These are phyloP conservation scores for Ptychoptera albimana DNA, from an alignment of 2,888 invertebrate genomes.

Conservation along the genomic window DNA sequence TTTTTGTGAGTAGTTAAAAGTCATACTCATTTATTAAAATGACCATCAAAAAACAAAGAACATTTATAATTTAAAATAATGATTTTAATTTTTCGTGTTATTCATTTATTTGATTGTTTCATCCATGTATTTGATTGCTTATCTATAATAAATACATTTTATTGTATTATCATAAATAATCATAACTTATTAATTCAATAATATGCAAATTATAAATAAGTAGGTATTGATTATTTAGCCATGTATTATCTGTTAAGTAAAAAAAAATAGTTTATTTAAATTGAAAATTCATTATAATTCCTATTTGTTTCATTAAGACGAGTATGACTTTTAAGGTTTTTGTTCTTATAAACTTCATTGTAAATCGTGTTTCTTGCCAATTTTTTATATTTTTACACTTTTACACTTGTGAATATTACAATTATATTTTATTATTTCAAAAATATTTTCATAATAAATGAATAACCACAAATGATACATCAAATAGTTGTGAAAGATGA, in stretches of 20 bases:
- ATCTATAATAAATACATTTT: too few species aligned
- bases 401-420: background rate
- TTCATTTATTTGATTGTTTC: background rate
- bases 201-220: too few species aligned
- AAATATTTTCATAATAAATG: too few species aligned
- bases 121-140: background rate
- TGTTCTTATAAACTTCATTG: background rate
- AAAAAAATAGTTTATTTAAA: too few species aligned
- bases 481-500: conserved; percentile 43
- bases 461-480: conserved; percentile 1
- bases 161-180: too few species aligned
- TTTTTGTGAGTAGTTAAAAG: background rate
- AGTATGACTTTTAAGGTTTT: background rate
- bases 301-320: too few species aligned
- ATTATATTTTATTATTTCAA: too few species aligned
- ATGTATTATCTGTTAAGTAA: too few species aligned
- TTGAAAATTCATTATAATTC: too few species aligned
- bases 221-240: too few species aligned
- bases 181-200: too few species aligned
- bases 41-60: background rate
- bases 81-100: background rate
- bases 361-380: conserved; percentile 5
- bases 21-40: background rate
- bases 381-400: conserved; percentile 4
- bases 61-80: background rate